Percentiles rank a stretch among this genome's conserved stretches.
These are phyloP conservation scores for Agrotis ipsilon DNA, from an alignment of 2,888 invertebrate species.

Conservation along the genomic window DNA sequence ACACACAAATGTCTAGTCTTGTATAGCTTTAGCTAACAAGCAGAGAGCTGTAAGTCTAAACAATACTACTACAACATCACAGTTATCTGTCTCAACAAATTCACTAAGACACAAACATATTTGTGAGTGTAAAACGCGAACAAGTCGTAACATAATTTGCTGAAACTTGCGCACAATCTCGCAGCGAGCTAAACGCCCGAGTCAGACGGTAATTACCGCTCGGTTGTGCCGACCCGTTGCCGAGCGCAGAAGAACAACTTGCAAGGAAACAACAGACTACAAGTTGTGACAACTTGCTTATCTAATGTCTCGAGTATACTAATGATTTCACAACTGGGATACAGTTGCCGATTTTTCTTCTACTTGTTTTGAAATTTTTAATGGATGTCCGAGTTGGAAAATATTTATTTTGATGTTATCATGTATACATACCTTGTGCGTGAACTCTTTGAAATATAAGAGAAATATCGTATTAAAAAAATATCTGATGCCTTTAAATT, in stretches of 20 bases:
- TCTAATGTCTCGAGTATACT: neutral
- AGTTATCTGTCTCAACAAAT: neutral
- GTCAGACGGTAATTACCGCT: conserved; percentile 46
- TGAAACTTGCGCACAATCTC: conserved; percentile 55
- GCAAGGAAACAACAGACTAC: neutral
- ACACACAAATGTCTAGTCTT: neutral
- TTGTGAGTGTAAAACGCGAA: conserved; percentile 33
- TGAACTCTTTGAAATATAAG: neutral
- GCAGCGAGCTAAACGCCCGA: conserved; percentile 44
- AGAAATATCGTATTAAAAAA: neutral
- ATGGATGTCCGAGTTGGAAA: too few species aligned
- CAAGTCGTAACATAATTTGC: conserved; percentile 54
- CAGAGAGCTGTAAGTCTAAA: neutral
- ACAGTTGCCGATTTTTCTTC: neutral
- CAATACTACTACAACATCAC: neutral
- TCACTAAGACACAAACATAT: conserved; percentile 27
- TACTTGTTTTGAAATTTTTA: too few species aligned
- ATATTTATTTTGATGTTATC: neutral
- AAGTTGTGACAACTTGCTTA: conserved; percentile 10
- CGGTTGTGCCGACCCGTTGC: neutral
- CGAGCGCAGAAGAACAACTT: conserved; percentile 36
- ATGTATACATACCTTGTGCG: neutral
- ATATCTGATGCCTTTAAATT: too few species aligned
- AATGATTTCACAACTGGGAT: neutral
- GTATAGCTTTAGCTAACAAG: neutral